phyloP scores from a whole-genome alignment of 2,113 vertebrate species.

The Neotoma lepida region DNA sequence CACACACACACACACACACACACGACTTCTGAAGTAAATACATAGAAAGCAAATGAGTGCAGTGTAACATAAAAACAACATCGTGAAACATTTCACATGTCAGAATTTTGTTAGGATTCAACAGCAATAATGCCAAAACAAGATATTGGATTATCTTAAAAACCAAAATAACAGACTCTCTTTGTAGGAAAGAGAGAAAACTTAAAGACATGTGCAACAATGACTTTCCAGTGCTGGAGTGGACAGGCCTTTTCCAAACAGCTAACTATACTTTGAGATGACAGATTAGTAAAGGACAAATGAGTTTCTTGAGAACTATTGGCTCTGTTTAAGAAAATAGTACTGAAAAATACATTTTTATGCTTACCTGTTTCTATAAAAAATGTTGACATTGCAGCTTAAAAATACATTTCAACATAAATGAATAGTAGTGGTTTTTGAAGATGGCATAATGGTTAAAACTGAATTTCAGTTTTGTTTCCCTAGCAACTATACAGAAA shows the following conservation, averaged over 20 bases:
- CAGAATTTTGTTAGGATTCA: neutral
- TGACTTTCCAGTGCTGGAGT: neutral
- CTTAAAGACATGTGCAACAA: neutral
- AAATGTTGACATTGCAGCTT: neutral
- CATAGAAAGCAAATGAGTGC: neutral
- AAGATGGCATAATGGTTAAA: conserved; percentile 41
- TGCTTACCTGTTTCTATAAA: neutral
- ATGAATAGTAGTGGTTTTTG: neutral
- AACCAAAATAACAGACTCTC: neutral
- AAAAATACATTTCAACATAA: conserved; percentile 44
- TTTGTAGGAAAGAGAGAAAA: conserved; percentile 7
- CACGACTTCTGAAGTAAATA: neutral
- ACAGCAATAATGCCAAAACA: neutral
- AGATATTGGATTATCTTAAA: neutral
- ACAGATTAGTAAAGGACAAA: neutral
- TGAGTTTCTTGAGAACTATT: neutral
- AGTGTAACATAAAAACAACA: neutral
- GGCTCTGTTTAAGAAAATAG: neutral
- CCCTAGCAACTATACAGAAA: neutral
- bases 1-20: neutral
- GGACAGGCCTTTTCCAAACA: neutral
- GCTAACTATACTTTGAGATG: neutral
- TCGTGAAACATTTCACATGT: neutral
- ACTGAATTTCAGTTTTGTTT: conserved; percentile 46
- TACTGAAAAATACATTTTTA: neutral